These are phyloP conservation scores for Cynopterus brachyotis DNA, from an alignment of 2,113 vertebrate genomes.

Conservation along the genomic window DNA sequence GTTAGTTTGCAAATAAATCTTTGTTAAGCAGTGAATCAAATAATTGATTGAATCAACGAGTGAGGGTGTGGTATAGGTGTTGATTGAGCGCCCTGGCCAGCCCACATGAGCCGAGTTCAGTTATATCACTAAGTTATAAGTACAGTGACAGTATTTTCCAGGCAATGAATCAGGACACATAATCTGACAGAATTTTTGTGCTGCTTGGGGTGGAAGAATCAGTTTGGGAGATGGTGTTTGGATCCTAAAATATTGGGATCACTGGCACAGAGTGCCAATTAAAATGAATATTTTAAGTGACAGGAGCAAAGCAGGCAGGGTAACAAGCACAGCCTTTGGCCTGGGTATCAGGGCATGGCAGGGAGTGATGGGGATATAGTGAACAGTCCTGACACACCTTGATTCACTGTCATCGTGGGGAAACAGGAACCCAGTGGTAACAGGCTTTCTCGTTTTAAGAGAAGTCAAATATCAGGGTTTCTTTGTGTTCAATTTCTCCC, in stretches of 20 bases:
- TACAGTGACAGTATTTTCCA: neutral
- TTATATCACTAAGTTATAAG: neutral
- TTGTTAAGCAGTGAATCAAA: neutral
- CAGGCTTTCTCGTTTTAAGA: neutral
- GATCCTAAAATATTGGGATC: neutral
- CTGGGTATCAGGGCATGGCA: neutral
- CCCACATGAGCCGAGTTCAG: neutral
- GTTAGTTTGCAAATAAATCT: constrained; percentile 1
- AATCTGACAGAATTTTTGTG: neutral
- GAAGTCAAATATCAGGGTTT: neutral
- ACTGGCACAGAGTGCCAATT: neutral
- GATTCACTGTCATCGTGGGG: neutral
- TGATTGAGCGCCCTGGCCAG: neutral
- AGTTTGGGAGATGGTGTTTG: neutral
- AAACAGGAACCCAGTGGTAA: neutral
- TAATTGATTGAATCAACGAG: neutral
- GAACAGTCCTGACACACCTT: neutral
- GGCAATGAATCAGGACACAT: constrained; percentile 2
- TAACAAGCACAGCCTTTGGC: neutral
- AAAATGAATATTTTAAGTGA: neutral
- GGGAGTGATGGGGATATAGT: too few species aligned
- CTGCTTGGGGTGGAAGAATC: neutral
- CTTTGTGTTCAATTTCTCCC: neutral
- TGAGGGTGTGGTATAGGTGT: neutral
- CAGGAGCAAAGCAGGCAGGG: neutral